Evolutionary conservation across 2,888 invertebrate species (phyloP).

Genomic region (Bellardia bayeri): DNA sequence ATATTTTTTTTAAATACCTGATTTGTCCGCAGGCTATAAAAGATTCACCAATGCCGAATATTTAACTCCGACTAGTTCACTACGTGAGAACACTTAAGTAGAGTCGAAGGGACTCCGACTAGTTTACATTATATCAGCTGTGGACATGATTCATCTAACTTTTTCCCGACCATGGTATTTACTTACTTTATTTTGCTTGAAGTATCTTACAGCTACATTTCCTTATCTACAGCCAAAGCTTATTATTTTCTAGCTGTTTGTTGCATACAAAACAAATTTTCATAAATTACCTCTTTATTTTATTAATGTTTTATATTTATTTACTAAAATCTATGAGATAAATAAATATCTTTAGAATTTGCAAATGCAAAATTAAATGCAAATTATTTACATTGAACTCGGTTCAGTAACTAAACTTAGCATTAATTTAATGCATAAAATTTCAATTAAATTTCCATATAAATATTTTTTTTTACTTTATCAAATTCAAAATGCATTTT

Average conservation of each 20-base stretch:
- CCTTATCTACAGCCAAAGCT: background rate
- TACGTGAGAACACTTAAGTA: no score
- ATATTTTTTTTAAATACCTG: no score
- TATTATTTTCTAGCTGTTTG: constrained; percentile 1
- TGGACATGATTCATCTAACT: no score
- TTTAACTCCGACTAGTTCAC: no score
- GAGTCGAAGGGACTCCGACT: no score
- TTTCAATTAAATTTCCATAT: constrained; percentile 19
- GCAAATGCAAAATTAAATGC: background rate
- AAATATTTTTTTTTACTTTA: background rate
- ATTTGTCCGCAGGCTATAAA: no score
- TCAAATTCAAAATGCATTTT: background rate
- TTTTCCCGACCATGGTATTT: background rate
- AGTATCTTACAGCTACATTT: background rate
- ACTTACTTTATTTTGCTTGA: background rate
- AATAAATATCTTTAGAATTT: background rate
- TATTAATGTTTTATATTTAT: background rate
- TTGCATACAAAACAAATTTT: background rate
- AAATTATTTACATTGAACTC: constrained; percentile 2
- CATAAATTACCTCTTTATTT: background rate
- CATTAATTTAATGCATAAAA: constrained; percentile 5
- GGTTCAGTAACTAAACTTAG: background rate
- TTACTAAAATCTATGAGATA: background rate
- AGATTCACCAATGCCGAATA: no score
- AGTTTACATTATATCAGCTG: no score